phyloP scores from a whole-genome alignment of 2,888 invertebrate genomes.

The Sinopyrophorus schimmeli region DNA sequence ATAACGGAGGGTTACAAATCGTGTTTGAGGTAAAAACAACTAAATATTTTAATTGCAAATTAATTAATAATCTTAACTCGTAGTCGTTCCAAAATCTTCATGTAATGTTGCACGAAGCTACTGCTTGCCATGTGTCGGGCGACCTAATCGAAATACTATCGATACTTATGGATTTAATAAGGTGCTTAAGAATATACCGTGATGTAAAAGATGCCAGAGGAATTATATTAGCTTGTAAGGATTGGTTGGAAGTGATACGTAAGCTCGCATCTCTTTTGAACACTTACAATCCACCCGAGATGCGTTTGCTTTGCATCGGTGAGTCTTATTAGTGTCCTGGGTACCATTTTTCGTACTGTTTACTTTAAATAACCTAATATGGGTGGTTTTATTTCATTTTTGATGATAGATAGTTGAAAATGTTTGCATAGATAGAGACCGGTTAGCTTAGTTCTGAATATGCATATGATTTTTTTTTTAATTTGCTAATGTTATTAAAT shows the following conservation, averaged over 20 bases:
- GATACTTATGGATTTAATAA: conserved; percentile 72
- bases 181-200: conserved; percentile 70
- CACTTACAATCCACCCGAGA: conserved; percentile 84
- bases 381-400: no score
- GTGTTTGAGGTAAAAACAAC: conserved; percentile 67
- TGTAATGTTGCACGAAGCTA: conserved; percentile 92
- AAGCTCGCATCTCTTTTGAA: conserved; percentile 85
- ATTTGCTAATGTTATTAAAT: no score
- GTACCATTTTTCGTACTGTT: no score
- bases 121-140: conserved; percentile 81
- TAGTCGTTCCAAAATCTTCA: conserved; percentile 88
- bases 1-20: conserved; percentile 83
- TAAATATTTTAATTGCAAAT: background rate
- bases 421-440: no score
- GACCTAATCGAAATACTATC: conserved; percentile 84
- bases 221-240: conserved; percentile 73
- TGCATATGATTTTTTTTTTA: no score
- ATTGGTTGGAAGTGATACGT: conserved; percentile 86
- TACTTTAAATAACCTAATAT: no score
- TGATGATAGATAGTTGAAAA: no score
- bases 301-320: conserved; percentile 78
- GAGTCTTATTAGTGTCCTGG: no score
- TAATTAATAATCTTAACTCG: conserved; percentile 51
- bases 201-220: conserved; percentile 70
- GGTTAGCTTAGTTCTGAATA: no score